phyloP scores from a whole-genome alignment of 37 sponge, comb jelly and placozoan species.

The Beroe ovata region DNA sequence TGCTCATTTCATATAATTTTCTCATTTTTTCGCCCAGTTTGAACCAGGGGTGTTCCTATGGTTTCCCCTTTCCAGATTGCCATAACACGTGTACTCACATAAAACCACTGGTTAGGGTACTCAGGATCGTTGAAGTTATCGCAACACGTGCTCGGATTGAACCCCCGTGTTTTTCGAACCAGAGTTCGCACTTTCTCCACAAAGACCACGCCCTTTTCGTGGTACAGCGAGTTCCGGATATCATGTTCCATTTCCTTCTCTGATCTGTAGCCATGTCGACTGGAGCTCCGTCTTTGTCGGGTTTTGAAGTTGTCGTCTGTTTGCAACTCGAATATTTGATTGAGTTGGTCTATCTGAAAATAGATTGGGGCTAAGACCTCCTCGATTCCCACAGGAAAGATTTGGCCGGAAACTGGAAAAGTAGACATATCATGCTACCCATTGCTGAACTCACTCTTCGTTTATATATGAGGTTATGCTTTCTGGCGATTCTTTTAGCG shows the following conservation, averaged over 20 bases:
- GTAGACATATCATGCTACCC: too few species aligned
- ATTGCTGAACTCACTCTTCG: constrained; percentile 44
- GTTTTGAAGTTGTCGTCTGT: background rate
- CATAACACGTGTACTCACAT: constrained; percentile 65
- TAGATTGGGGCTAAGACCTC: too few species aligned
- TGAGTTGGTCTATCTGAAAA: constrained; percentile 19
- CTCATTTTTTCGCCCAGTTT: background rate
- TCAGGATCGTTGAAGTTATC: constrained; percentile 53
- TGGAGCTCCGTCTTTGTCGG: background rate
- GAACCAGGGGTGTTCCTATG: too few species aligned
- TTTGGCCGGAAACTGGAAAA: too few species aligned
- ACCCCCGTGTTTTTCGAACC: constrained; percentile 15
- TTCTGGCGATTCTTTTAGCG: constrained; percentile 48
- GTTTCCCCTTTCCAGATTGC: too few species aligned
- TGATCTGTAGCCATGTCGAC: background rate
- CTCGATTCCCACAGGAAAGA: too few species aligned
- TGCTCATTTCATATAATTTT: background rate
- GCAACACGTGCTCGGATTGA: constrained; percentile 5
- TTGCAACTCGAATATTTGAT: constrained; percentile 9
- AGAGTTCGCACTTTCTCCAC: background rate
- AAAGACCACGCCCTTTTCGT: constrained; percentile 16
- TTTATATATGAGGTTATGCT: constrained; percentile 9
- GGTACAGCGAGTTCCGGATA: background rate
- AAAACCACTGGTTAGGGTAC: constrained; percentile 34
- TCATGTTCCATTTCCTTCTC: constrained; percentile 17